Base-by-base conservation (phyloP, 2,888 invertebrate species). In the Amblyteles armatorius region DNA sequence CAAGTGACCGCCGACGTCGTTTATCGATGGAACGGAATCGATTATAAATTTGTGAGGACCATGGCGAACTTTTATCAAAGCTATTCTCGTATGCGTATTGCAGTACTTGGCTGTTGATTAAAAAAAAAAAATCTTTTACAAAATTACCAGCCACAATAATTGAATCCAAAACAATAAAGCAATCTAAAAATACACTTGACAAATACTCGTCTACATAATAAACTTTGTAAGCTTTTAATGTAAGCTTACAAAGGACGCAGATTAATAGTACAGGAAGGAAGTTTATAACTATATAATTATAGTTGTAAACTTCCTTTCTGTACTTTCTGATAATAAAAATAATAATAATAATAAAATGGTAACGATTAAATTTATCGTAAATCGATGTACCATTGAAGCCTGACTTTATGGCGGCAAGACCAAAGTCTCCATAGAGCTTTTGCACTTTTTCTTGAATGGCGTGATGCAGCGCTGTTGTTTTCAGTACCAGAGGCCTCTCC, bases 381-480 rank as follows among this genome's bases (percentile, higher is more conserved):
- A 52, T 80, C 13, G 72, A 22, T 19, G 78, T 89, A 94, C 94
- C 93, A 69, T 87, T 94, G 90, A 97, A 96, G 33, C 97, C 97
- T 79, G 95, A 94, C 90, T 95, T 96, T 7, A 97, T 95, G 1
- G 97, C 95, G 9, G 97, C 97, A 48, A 95, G 94, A 11, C 97
- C 98, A 92, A 96, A 97, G 91, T 97, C 97, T 0, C 98, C 98
- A 93, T 97, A 96, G 79, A 96, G 91, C 90, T 96, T 95, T 90
- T 96, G 95, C 16, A 97, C 95, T 93, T 96, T 96, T 33, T 94
- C 94, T 22, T 96, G 90, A 71, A 97, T 93, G 0, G 96, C 95
- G 69, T 94, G 93, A 87, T 95, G 95, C 52, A 97, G 94, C 83
- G 95, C 94, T 60, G 93, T 94, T 0, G 95, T 94, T 89, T 95